phyloP scores from a whole-genome alignment of 1,140 invertebrate genomes.

The Aphidius gifuensis region DNA sequence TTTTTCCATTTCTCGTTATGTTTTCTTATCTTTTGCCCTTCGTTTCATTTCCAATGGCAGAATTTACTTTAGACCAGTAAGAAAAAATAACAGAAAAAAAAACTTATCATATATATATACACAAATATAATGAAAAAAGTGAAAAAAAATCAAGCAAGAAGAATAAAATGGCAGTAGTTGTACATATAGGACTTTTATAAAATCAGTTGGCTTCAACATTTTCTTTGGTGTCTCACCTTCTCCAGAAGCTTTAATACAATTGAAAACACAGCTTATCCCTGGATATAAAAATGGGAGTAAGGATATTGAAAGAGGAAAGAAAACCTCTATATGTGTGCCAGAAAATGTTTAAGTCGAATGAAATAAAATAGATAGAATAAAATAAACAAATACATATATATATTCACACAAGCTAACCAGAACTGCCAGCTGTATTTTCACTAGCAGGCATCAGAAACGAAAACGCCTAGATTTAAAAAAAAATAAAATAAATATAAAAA shows the following conservation, averaged over 20 bases:
- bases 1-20: too few relatives aligned
- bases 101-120: neutral
- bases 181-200: too few relatives aligned
- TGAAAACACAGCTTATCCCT: slow-evolving; percentile 29
- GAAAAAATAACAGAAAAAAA: slow-evolving; percentile 10
- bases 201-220: neutral
- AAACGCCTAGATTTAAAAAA: neutral
- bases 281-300: slow-evolving; percentile 4
- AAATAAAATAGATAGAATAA: too few relatives aligned
- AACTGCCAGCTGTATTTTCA: neutral
- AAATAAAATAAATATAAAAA: slow-evolving; percentile 4
- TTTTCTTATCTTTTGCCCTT: too few relatives aligned
- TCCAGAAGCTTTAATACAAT: slow-evolving; percentile 26
- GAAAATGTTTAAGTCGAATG: slow-evolving; percentile 10
- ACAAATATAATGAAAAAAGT: too few relatives aligned
- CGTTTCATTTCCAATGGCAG: slow-evolving; percentile 1
- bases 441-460: slow-evolving; percentile 2
- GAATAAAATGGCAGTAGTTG: too few relatives aligned
- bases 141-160: too few relatives aligned
- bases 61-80: neutral
- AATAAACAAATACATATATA: neutral
- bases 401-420: neutral
- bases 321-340: neutral
- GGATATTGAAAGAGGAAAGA: too few relatives aligned
- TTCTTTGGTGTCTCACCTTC: neutral